Conservation (phyloP, 2,888 invertebrate genomes). For the Mystacides longicornis region DNA sequence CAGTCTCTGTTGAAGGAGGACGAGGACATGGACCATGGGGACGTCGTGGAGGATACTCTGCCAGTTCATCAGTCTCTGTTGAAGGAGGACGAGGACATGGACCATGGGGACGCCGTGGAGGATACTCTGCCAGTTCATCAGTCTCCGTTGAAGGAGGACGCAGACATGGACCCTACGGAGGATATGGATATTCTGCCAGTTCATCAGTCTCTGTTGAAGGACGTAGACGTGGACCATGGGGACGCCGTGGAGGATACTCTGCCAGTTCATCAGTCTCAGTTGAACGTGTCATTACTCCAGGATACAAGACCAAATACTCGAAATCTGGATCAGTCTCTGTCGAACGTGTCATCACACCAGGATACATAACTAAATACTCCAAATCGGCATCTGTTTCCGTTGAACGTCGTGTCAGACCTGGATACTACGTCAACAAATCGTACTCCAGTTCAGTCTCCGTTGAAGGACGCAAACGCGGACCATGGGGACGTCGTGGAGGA, state of each 20-base stretch:
- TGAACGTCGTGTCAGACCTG: not conserved
- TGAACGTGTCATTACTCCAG: not conserved
- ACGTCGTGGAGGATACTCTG: constrained; percentile 1
- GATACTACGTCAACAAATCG: not conserved
- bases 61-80: not conserved
- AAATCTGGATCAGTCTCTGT: not conserved
- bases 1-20: constrained; percentile 8
- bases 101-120: constrained; percentile 9
- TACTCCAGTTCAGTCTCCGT: not conserved
- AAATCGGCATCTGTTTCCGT: constrained; percentile 4
- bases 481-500: constrained; percentile 1
- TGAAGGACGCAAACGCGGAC: constrained; percentile 2
- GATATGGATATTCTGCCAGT: not conserved
- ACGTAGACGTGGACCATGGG: not conserved
- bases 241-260: not conserved
- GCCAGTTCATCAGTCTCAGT: not conserved
- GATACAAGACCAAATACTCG: not conserved
- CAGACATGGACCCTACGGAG: constrained; percentile 8
- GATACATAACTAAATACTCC: too few species aligned
- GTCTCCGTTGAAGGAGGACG: constrained; percentile 2
- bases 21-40: constrained; percentile 8
- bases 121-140: not conserved
- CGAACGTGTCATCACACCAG: too few species aligned
- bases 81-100: constrained; percentile 3
- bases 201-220: constrained; percentile 7